These are phyloP conservation scores for Crax fasciolata DNA, from an alignment of 2,797 vertebrate species.

Conservation along the genomic window DNA sequence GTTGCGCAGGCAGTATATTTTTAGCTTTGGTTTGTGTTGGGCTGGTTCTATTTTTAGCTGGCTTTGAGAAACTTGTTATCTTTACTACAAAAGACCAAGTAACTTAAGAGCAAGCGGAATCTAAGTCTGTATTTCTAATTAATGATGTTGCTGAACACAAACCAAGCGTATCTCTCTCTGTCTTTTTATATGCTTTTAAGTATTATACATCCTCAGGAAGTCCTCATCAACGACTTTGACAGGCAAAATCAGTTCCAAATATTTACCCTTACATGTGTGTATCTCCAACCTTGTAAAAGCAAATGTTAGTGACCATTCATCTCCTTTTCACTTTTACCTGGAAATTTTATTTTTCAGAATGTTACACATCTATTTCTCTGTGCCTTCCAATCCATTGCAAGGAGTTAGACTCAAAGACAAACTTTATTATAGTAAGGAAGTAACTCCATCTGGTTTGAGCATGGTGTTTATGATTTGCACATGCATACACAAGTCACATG, in stretches of 20 bases:
- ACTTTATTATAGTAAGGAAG: neutral
- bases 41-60: neutral
- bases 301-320: fast-evolving
- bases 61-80: conserved; percentile 42
- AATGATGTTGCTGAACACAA: conserved; percentile 1
- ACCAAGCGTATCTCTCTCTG: neutral
- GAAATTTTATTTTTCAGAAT: neutral
- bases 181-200: neutral
- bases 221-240: neutral
- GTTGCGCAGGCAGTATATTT: neutral
- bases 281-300: neutral
- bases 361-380: fast-evolving
- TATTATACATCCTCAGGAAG: conserved; percentile 24
- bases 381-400: fast-evolving
- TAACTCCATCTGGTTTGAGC: neutral
- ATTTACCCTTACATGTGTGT: neutral
- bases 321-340: neutral
- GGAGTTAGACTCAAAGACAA: neutral
- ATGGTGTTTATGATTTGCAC: neutral
- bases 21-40: neutral
- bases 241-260: neutral
- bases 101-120: conserved; percentile 20
- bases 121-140: conserved; percentile 32
- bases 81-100: conserved; percentile 32
- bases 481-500: neutral